Percentiles rank a stretch among this genome's conserved stretches.
These are phyloP conservation scores for Taxidea taxus DNA, from an alignment of 2,113 vertebrate genomes.

Conservation along the genomic window DNA sequence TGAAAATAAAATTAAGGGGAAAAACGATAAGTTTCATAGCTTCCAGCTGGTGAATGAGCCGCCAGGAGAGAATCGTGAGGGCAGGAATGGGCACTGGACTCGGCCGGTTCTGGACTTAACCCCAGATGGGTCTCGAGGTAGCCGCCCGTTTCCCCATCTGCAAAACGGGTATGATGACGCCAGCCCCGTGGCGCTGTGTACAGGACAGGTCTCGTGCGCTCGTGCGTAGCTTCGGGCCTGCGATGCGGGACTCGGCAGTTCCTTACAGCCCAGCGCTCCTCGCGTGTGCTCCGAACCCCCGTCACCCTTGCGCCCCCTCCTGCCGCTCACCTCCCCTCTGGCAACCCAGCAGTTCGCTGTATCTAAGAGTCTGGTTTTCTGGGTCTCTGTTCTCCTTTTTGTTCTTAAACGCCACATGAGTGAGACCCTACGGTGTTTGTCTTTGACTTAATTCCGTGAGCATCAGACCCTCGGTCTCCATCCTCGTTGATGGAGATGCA, in stretches of 20 bases:
- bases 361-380: background rate
- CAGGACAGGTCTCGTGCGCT: too few species aligned
- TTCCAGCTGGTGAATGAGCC: background rate
- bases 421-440: background rate
- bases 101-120: background rate
- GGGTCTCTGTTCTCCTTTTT: background rate
- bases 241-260: background rate
- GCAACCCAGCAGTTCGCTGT: background rate
- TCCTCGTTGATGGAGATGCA: background rate
- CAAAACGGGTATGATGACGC: background rate
- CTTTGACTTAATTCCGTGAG: background rate
- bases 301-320: background rate
- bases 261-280: background rate
- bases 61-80: accelerated
- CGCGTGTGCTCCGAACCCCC: background rate
- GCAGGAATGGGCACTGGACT: background rate
- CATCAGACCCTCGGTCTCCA: too few species aligned
- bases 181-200: accelerated
- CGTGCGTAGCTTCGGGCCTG: background rate
- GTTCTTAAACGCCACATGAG: background rate
- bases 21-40: background rate
- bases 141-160: background rate
- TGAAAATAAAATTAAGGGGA: background rate
- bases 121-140: background rate
- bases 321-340: background rate